Percentiles rank a stretch among this genome's conserved stretches.
These are phyloP conservation scores for Phalacrocorax brasilianus DNA, from an alignment of 2,113 vertebrate species.

Conservation along the genomic window DNA sequence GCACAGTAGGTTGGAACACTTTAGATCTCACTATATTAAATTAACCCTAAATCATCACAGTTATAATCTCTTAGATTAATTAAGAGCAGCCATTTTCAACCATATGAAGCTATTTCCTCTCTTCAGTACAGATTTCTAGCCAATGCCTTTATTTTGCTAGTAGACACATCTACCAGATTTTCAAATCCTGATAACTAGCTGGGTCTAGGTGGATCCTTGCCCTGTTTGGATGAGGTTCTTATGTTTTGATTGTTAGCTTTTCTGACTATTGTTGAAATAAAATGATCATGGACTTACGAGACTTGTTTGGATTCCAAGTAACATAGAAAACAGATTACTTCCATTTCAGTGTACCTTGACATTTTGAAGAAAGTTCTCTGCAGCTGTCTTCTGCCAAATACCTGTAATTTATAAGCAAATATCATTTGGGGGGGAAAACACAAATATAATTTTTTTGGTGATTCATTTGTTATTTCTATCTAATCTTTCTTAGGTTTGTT, in stretches of 20 bases:
- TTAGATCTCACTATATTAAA: background rate
- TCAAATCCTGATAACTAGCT: background rate
- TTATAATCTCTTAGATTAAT: background rate
- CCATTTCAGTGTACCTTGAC: background rate
- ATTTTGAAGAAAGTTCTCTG: background rate
- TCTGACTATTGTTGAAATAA: background rate
- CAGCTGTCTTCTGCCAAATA: background rate
- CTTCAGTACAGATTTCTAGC: accelerated
- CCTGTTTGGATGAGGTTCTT: background rate
- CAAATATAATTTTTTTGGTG: background rate
- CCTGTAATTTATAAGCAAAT: background rate
- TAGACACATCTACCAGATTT: background rate
- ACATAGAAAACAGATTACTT: background rate
- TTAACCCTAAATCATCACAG: background rate
- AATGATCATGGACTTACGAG: background rate
- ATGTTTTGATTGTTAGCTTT: background rate
- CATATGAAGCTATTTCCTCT: background rate
- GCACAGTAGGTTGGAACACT: background rate
- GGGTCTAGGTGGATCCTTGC: background rate
- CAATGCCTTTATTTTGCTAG: background rate
- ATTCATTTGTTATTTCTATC: background rate
- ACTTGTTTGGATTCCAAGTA: background rate
- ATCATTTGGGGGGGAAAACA: background rate
- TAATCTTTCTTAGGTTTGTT: background rate
- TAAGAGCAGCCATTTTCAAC: background rate